These are phyloP conservation scores for Rhipidura dahli DNA, from an alignment of 2,113 vertebrate genomes.

Conservation along the genomic window DNA sequence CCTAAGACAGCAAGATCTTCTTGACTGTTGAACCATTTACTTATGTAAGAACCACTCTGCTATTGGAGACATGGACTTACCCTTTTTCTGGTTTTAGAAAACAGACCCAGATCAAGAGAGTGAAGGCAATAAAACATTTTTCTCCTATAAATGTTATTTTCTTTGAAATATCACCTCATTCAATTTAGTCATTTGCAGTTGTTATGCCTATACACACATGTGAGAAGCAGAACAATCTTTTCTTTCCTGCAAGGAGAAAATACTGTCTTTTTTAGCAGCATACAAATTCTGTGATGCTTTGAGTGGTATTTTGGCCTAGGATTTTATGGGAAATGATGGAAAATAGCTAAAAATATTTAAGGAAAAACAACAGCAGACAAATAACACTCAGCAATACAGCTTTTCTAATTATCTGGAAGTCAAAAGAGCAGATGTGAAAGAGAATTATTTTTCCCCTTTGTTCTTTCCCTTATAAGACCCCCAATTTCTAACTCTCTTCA, in stretches of 20 bases:
- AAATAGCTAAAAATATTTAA: neutral
- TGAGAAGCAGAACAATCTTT: neutral
- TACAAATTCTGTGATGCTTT: neutral
- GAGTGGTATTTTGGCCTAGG: neutral
- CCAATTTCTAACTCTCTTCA: neutral
- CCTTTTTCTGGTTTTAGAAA: neutral
- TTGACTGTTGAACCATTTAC: neutral
- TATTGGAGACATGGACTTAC: neutral
- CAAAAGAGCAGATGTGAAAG: conserved; percentile 26
- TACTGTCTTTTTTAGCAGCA: neutral
- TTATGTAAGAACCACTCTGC: neutral
- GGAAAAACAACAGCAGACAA: conserved; percentile 6
- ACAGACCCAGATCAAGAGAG: neutral
- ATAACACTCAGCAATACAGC: conserved; percentile 30
- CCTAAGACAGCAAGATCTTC: neutral
- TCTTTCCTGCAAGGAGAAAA: neutral
- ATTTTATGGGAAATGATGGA: conserved; percentile 3
- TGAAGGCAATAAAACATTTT: conserved; percentile 19
- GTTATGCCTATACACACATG: neutral
- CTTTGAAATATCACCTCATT: neutral
- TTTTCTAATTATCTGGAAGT: conserved; percentile 50
- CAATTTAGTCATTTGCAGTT: neutral
- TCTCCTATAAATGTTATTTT: neutral
- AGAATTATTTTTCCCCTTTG: neutral
- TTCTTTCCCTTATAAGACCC: neutral